These are phyloP conservation scores for Phortica magna DNA, from an alignment of 2,888 invertebrate genomes.

Conservation along the genomic window DNA sequence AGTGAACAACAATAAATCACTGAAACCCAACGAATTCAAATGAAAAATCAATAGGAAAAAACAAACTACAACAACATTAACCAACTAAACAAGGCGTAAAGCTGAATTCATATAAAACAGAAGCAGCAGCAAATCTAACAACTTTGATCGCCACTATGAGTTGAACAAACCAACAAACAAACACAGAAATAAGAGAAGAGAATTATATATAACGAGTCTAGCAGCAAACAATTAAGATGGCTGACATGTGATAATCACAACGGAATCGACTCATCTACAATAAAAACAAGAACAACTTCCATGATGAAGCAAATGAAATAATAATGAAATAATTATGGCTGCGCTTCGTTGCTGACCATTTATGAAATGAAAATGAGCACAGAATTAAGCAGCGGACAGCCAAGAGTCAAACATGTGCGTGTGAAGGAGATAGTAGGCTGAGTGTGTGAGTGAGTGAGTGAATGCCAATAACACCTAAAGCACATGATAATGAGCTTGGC, in stretches of 20 bases:
- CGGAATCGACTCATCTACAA: conserved; percentile 68
- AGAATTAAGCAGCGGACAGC: conserved; percentile 13
- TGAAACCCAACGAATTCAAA: conserved; percentile 60
- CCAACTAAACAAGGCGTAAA: conserved; percentile 33
- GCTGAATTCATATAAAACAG: conserved; percentile 6
- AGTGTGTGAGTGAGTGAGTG: background rate
- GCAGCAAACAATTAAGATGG: conserved; percentile 74
- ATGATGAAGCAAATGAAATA: conserved; percentile 69
- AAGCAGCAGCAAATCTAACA: conserved; percentile 23
- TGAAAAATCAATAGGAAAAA: conserved; percentile 66
- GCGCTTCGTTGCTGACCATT: conserved; percentile 58
- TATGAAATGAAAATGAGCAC: conserved; percentile 48
- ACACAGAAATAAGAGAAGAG: background rate
- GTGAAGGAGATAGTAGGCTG: conserved; percentile 26
- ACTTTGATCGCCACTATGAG: background rate
- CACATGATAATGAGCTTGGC: conserved; percentile 58
- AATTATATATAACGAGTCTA: conserved; percentile 59
- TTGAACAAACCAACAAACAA: conserved; percentile 14
- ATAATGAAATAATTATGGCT: conserved; percentile 74
- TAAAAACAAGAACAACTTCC: conserved; percentile 42
- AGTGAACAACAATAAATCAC: conserved; percentile 68
- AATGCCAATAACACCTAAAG: conserved; percentile 53
- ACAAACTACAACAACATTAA: conserved; percentile 56
- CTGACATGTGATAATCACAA: conserved; percentile 69
- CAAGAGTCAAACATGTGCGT: conserved; percentile 35